A percentile compares a stretch with the other conserved stretches of the same genome.
These are phyloP conservation scores for Drosophila merina DNA, from an alignment of 2,888 invertebrate species.

Conservation along the genomic window DNA sequence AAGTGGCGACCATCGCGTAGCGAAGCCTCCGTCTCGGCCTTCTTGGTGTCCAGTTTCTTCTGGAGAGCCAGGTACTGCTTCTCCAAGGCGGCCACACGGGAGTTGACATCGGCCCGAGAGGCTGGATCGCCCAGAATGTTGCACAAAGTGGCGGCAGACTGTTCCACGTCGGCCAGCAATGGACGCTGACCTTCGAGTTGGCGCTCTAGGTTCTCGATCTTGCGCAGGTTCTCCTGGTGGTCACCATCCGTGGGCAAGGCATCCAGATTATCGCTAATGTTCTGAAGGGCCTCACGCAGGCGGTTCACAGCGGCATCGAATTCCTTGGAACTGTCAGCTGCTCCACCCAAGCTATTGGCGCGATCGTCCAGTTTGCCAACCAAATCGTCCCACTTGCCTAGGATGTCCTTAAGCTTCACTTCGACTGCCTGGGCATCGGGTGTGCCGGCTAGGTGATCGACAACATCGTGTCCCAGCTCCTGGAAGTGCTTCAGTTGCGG, in stretches of 20 bases:
- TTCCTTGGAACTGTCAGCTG: conserved; percentile 95
- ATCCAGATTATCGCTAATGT: conserved; percentile 94
- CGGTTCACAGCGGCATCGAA: conserved; percentile 95
- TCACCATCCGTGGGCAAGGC: conserved; percentile 91
- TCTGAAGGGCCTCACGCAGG: conserved; percentile 93
- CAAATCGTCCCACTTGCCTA: conserved; percentile 92
- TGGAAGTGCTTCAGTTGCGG: conserved; percentile 94
- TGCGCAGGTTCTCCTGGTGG: conserved; percentile 93
- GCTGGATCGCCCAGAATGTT: conserved; percentile 95
- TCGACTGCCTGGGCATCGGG: conserved; percentile 88
- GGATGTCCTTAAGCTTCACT: conserved; percentile 89
- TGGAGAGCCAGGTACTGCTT: conserved; percentile 94
- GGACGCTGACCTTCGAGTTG: conserved; percentile 95
- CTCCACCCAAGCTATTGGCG: conserved; percentile 94
- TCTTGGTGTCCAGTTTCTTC: conserved; percentile 94
- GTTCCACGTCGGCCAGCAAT: conserved; percentile 93
- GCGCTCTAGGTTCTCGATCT: conserved; percentile 93
- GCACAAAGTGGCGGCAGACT: conserved; percentile 94
- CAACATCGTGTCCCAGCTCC: conserved; percentile 90
- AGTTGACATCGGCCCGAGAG: conserved; percentile 94
- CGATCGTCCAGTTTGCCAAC: conserved; percentile 92
- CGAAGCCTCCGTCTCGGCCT: conserved; percentile 95
- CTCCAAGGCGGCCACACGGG: conserved; percentile 93
- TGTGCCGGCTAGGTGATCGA: conserved; percentile 86
- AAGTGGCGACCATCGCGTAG: conserved; percentile 95